Conservation (phyloP, 2,888 invertebrate species). For the Altica lythri region DNA sequence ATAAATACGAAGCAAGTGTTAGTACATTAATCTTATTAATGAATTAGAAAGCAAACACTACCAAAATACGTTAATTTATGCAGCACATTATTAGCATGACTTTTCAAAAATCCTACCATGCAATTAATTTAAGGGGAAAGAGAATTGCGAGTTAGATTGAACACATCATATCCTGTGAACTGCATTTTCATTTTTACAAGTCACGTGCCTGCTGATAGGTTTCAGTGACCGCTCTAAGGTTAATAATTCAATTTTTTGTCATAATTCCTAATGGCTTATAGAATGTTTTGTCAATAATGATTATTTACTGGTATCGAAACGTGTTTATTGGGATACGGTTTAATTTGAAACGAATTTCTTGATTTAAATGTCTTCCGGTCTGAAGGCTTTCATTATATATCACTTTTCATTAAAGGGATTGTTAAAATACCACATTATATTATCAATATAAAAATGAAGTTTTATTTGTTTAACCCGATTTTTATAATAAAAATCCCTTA, state of each 20-base stretch:
- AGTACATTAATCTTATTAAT: too few relatives aligned
- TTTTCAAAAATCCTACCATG: too few relatives aligned
- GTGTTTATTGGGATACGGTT: slow-evolving; percentile 32
- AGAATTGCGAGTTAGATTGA: not conserved
- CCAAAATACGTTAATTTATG: too few relatives aligned
- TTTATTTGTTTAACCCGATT: too few relatives aligned
- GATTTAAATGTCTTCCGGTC: slow-evolving; percentile 33
- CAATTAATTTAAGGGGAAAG: not conserved
- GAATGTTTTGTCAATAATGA: slow-evolving; percentile 42
- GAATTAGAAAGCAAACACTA: too few relatives aligned
- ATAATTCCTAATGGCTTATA: not conserved
- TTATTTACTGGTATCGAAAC: slow-evolving; percentile 24
- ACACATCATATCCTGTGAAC: not conserved
- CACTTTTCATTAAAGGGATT: too few relatives aligned
- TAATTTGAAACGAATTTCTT: slow-evolving; percentile 35
- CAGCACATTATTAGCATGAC: too few relatives aligned
- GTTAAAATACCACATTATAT: too few relatives aligned
- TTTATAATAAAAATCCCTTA: too few relatives aligned
- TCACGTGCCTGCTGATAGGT: not conserved
- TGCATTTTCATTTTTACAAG: not conserved
- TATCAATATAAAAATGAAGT: too few relatives aligned
- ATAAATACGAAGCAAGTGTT: too few relatives aligned
- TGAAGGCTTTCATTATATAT: too few relatives aligned
- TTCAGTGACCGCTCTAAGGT: not conserved
- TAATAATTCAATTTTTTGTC: not conserved